Base-by-base conservation (phyloP, 1,140 invertebrate species). In the Apocrypta bakeri region DNA sequence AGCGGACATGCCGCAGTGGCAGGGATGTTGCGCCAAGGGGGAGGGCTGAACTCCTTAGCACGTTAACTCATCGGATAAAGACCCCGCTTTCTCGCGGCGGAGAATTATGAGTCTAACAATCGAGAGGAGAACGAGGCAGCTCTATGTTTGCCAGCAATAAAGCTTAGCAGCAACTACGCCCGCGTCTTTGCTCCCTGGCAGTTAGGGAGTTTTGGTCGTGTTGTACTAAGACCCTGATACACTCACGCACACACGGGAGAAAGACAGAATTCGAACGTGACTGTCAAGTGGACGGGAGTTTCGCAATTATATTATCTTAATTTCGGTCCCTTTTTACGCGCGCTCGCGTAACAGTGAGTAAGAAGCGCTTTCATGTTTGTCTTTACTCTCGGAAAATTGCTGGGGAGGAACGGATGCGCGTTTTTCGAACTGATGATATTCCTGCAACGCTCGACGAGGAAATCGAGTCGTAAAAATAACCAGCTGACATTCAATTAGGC, bases 61-160 rank as follows among this genome's bases (percentile, higher is more conserved):
- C 77, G 66, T 79, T 78, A 79, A 79, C 77, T 79, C 40, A 56
- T 71, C 66, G 64, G 77, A 79, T 71, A 40, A 79, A 79, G 77
- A 69, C n/a, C 37, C 24, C 21, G 6, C 9, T 14, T 29, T 1
- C n/a, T 0, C 1, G 31, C n/a, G 56, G 21, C 33, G 14, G 31
- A 78, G 63, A 78, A 29, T 78, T 78, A 78, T 68, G 76, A 78
- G 76, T 40, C 25, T 48, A 48, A 78, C 76, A 69, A 78, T 78
- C 37, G 56, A 40, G 75, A 61, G 33, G 25, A 40, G 56, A 24
- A 27, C 40, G 37, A 29, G 29, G 66, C 27, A 69, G 61, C 7
- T 27, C 2, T 0, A 63, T 81, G 84, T 86, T 87, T 86, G 84
- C 84, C 80, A 61, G 79, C 84, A 85, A 85, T 86, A 86, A 86